phyloP scores from a whole-genome alignment of 2,797 vertebrate genomes.

The Parotocinclus haroldoi region DNA sequence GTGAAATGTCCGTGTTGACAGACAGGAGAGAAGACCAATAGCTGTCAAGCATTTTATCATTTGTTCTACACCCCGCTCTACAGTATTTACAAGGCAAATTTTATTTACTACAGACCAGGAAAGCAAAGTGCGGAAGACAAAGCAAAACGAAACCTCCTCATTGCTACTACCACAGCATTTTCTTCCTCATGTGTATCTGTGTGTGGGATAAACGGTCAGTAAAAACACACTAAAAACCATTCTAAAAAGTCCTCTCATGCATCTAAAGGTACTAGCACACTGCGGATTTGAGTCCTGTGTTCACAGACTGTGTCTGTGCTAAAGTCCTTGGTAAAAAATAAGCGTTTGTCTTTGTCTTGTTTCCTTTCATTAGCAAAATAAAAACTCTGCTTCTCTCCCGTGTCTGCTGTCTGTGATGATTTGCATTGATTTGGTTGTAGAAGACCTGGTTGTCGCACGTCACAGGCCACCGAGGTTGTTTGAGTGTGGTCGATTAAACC shows the following conservation, averaged over 20 bases:
- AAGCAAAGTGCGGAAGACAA: slow-evolving; percentile 88
- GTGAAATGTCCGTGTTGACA: slow-evolving; percentile 65
- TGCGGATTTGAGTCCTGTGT: slow-evolving; percentile 31
- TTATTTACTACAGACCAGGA: slow-evolving; percentile 75
- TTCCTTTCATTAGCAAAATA: slow-evolving; percentile 90
- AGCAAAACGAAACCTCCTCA: slow-evolving; percentile 72
- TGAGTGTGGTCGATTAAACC: slow-evolving; percentile 71
- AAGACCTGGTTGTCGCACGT: slow-evolving; percentile 37
- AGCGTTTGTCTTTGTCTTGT: slow-evolving; percentile 49
- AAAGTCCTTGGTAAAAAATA: slow-evolving; percentile 85
- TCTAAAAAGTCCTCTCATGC: slow-evolving; percentile 49
- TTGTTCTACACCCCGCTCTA: slow-evolving; percentile 64
- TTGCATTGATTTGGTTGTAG: slow-evolving; percentile 71
- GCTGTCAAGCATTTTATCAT: slow-evolving; percentile 54
- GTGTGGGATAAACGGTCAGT: slow-evolving; percentile 76
- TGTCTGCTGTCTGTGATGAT: slow-evolving; percentile 63
- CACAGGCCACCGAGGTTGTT: slow-evolving; percentile 42
- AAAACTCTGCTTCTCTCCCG: slow-evolving; percentile 77
- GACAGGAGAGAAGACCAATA: slow-evolving; percentile 48
- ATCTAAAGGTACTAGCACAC: slow-evolving; percentile 47
- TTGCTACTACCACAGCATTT: slow-evolving; percentile 82
- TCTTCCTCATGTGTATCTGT: slow-evolving; percentile 54
- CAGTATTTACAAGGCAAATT: slow-evolving; percentile 87
- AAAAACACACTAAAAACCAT: slow-evolving; percentile 68
- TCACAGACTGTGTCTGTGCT: slow-evolving; percentile 71